Evolutionary conservation across 92 coral and sea anemone species (phyloP), one percentile per base, ranked within the genome.

Genomic region (Plumapathes pennacea): DNA sequence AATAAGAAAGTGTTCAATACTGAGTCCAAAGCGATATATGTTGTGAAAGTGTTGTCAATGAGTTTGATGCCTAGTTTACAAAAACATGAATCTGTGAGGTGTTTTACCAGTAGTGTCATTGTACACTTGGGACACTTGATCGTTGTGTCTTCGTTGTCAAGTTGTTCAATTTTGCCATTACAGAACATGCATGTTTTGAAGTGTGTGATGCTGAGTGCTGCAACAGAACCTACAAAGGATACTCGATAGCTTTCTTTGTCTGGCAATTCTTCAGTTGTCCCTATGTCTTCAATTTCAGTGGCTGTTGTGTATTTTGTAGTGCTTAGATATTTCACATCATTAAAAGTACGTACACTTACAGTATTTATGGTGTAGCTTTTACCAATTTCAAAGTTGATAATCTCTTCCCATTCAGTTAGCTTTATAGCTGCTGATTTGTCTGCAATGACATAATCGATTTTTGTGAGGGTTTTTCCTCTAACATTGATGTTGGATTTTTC

Each of bases 271-370:
- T 43, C 63, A 32, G 48, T 56, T 38, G 18, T 13, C 25, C 38
- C 25, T 20, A 56, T 30, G 63, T 56, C 63, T 17, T 56, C 19
- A 56, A 56, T 56, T 56, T 28, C 44, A 38, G 21, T 56, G 20
- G 38, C 38, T 17, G 48, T 56, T 20, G 49, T 32, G 48, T 56
- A 56, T 36, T 56, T 56, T 38, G 63, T 34, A 29, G 63, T 56
- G 25, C 12, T 56, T 30, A 56, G 22, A 34, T 36, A 56, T 30
- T 56, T 56, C n/a, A 25, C 25, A 34, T 56, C 63, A 56, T 34
- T 56, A 56, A 56, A 56, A 17, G 63, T 32, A 34, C 63, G 47
- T 4, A 56, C 63, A 32, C 44, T 56, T 25, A 56, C 63, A 56
- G 32, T 38, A 32, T 36, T 56, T 24, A 56, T 56, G 37, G 52